Conservation (phyloP, 2,113 vertebrate genomes). For the Capreolus pygargus region DNA sequence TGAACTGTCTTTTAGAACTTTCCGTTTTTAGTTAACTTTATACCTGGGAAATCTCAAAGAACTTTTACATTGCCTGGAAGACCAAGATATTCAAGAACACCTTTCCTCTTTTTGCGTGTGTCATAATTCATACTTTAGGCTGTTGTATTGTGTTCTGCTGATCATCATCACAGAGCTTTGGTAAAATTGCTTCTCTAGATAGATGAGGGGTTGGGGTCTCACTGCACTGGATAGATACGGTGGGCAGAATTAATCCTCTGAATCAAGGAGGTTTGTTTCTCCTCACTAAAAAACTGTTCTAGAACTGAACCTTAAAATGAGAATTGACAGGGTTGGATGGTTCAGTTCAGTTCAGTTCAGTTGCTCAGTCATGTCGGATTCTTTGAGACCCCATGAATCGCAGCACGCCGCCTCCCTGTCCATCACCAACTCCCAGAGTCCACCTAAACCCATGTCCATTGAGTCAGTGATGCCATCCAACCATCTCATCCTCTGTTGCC, state of each 20-base stretch:
- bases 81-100: not conserved
- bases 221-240: not conserved
- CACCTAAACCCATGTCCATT: too few species aligned
- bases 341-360: not conserved
- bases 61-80: not conserved
- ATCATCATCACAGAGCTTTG: not conserved
- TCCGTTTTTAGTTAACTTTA: slow-evolving; percentile 9
- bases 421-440: too few species aligned
- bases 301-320: not conserved
- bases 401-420: too few species aligned
- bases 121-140: not conserved
- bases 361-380: too few species aligned
- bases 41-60: not conserved
- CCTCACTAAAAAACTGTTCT: not conserved
- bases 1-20: not conserved
- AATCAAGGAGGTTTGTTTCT: not conserved
- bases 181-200: not conserved
- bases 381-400: too few species aligned
- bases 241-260: not conserved
- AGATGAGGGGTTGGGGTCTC: not conserved
- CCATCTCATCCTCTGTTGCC: too few species aligned
- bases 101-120: not conserved
- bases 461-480: too few species aligned
- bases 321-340: not conserved
- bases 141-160: not conserved